Evolutionary conservation across 2,888 invertebrate genomes (phyloP).

Genomic region (Amaurobius ferox): DNA sequence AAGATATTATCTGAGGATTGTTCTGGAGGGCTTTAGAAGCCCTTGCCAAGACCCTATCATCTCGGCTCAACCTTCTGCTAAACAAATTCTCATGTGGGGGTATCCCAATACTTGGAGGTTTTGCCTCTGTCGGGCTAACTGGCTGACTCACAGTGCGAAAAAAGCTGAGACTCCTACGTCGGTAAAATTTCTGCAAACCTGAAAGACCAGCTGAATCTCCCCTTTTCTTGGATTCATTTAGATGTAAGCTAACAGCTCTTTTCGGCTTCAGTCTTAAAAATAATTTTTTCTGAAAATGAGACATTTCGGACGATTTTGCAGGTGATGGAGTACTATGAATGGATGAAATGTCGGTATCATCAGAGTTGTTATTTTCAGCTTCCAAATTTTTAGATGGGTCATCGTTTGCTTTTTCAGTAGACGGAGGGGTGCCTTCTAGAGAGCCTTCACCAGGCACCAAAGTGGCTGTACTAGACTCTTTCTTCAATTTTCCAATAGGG

Average conservation of each 20-base stretch:
- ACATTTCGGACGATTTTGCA: background rate
- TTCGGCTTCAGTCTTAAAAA: constrained; percentile 17
- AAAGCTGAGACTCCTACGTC: constrained; percentile 9
- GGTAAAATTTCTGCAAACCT: constrained; percentile 43
- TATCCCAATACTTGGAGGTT: background rate
- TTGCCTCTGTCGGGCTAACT: constrained; percentile 41
- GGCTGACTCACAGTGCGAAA: constrained; percentile 51
- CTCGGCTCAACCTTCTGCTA: background rate
- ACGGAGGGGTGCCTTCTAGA: constrained; percentile 33
- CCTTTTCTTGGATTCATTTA: constrained; percentile 11
- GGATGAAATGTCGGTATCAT: background rate
- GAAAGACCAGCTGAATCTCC: constrained; percentile 29
- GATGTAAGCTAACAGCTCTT: constrained; percentile 40
- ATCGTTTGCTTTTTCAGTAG: background rate
- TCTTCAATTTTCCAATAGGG: constrained; percentile 17
- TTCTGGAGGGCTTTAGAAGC: background rate
- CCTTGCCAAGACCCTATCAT: background rate
- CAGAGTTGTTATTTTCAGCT: background rate
- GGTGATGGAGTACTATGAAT: constrained; percentile 1
- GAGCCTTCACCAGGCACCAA: constrained; percentile 45
- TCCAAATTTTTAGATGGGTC: background rate
- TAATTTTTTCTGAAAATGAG: constrained; percentile 10
- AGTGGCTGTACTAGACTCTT: constrained; percentile 60
- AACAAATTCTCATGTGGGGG: background rate
- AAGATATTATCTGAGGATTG: constrained; percentile 10